Conservation (phyloP, 2,888 invertebrate species). For the Camponotus fellah region DNA sequence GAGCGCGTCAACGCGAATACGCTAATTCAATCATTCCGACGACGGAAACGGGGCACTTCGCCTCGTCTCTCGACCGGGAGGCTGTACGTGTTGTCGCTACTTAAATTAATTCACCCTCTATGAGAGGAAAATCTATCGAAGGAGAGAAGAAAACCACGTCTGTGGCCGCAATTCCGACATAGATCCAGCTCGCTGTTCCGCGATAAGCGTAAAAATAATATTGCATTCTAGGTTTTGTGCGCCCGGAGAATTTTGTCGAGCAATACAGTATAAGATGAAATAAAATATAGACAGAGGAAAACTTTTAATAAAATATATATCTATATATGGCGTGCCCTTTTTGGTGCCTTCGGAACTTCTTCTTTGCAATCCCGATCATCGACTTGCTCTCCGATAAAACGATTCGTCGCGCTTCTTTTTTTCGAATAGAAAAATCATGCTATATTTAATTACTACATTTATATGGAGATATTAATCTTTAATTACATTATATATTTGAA, state of each 20-base stretch:
- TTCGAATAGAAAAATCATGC: background rate
- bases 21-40: constrained; percentile 35
- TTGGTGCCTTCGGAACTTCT: constrained; percentile 29
- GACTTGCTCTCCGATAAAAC: background rate
- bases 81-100: background rate
- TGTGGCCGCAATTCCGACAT: constrained; percentile 20
- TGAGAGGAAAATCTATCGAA: background rate
- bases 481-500: background rate
- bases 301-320: constrained; percentile 64
- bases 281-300: constrained; percentile 61
- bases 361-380: constrained; percentile 34
- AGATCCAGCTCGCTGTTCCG: constrained; percentile 24
- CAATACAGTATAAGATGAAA: constrained; percentile 59
- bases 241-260: constrained; percentile 55
- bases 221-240: constrained; percentile 50
- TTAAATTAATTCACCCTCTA: constrained; percentile 36
- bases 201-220: constrained; percentile 54
- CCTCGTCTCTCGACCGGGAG: background rate
- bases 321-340: constrained; percentile 36
- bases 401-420: background rate
- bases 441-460: constrained; percentile 12
- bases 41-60: background rate
- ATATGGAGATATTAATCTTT: background rate
- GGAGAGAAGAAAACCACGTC: background rate
- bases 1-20: background rate